Conservation (phyloP, 92 coral and sea anemone species). For the Parazoanthus swiftii region DNA sequence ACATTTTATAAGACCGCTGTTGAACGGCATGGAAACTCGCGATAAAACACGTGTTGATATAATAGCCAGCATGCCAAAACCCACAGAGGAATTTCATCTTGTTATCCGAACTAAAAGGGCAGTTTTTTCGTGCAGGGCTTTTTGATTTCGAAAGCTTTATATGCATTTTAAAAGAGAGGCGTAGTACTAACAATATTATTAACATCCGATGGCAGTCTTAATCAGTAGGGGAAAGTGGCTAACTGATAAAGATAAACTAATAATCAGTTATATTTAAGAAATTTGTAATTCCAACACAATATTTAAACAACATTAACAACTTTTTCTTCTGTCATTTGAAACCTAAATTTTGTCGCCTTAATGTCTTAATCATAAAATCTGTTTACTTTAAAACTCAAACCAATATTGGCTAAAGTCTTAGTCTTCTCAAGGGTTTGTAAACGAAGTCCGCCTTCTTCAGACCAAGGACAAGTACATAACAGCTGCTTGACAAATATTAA, state of each 20-base stretch:
- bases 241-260: too few species aligned
- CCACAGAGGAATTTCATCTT: background rate
- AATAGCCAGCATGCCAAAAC: background rate
- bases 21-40: conserved; percentile 24
- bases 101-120: background rate
- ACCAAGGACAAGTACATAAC: background rate
- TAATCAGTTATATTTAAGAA: too few species aligned
- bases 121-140: background rate
- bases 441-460: background rate
- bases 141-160: background rate
- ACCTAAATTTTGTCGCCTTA: background rate
- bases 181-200: too few species aligned
- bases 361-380: background rate
- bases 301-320: too few species aligned
- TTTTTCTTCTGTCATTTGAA: background rate
- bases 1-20: conserved; percentile 31
- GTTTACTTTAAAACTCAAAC: background rate
- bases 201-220: too few species aligned
- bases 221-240: too few species aligned
- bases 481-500: background rate
- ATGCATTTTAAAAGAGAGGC: background rate
- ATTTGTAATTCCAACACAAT: too few species aligned
- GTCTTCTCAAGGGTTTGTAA: background rate
- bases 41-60: conserved; percentile 21
- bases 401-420: background rate